Conservation (phyloP, 2,113 vertebrate species). For the Thamnophis sirtalis region DNA sequence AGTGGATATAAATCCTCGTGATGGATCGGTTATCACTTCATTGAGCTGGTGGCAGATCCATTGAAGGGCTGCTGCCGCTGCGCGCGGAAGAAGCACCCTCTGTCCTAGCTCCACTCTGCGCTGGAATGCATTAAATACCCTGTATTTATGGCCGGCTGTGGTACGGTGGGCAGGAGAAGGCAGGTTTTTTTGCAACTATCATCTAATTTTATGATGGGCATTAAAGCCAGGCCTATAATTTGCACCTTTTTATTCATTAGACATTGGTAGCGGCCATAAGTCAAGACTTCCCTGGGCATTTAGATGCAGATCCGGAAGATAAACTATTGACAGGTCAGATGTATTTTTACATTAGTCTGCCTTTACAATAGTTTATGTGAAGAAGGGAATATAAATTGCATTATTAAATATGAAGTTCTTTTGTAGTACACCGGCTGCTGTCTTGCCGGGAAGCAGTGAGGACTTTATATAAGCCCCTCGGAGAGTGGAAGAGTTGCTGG, state of each 20-base stretch:
- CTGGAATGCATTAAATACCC: conserved; percentile 79
- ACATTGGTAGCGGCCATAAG: conserved; percentile 78
- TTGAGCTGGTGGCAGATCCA: conserved; percentile 76
- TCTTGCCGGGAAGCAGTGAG: conserved; percentile 39
- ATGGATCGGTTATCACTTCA: conserved; percentile 82
- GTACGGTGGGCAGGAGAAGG: conserved; percentile 75
- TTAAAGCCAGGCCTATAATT: conserved; percentile 80
- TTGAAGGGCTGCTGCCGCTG: conserved; percentile 71
- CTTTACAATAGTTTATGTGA: conserved; percentile 84
- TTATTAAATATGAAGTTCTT: conserved; percentile 81
- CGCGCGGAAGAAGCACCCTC: conserved; percentile 71
- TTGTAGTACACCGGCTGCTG: conserved; percentile 52
- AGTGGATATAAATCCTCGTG: conserved; percentile 84
- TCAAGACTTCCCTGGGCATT: conserved; percentile 77
- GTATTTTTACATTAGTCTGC: conserved; percentile 83
- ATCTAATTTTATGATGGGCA: conserved; percentile 84
- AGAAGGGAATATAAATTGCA: conserved; percentile 82
- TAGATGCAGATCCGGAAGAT: conserved; percentile 79
- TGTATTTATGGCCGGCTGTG: conserved; percentile 79
- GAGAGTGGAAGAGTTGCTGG: conserved; percentile 1
- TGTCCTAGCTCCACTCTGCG: conserved; percentile 70
- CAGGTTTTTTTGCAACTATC: conserved; percentile 78
- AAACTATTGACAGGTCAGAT: conserved; percentile 84
- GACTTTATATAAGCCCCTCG: conserved; percentile 50
- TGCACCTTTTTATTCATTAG: conserved; percentile 85